Base-by-base conservation (phyloP, 2,797 vertebrate species). In the Enteromius trimaculatus region DNA sequence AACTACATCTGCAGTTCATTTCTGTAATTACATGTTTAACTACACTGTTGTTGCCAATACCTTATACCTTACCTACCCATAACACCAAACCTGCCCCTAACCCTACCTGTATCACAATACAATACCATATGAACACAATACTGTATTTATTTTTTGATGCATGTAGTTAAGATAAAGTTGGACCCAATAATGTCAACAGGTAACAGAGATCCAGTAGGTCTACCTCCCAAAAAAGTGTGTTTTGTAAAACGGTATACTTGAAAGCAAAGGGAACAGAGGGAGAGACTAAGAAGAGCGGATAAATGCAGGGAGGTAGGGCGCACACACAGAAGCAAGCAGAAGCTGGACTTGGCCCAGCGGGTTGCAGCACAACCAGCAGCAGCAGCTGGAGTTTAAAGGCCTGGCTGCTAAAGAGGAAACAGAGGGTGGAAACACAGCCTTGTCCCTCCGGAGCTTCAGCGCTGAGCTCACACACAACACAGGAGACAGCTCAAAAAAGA, bases 351-450 rank as follows among this genome's bases (percentile, higher is more conserved):
- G 44, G 75, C 79, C 84, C 81, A 88, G 82, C 31, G 77, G 81
- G 80, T 85, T 75, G 82, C 77, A 80, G 77, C 60, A 70, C 78
- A 72, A 88, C 68, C 64, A 66, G 89, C 89, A 88, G 84, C 49
- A 77, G 88, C 89, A 88, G 84, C 62, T 76, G 83, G 74, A 88
- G 88, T 90, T 86, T 64, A 84, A 39, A 80, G 62, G 71, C 51
- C 80, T 81, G 69, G 69, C 69, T 64, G 80, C 80, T 64, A 34
- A 44, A 74, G 75, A 84, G 65, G 71, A 85, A 75, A 84, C 44
- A 68, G 68, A 79, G 76, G 58, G 77, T 23, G 77, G 49, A 65
- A 64, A 88, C 82, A 85, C 47, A 87, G 89, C 88, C 90, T 23
- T 23, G 34, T 79, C 78, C 65, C 78, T 69, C 34, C 6, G 49